A percentile compares a stretch with the other conserved stretches of the same genome.
Evolutionary conservation across 2,888 invertebrate genomes (phyloP).

Genomic region (Drosophila buzzatii): DNA sequence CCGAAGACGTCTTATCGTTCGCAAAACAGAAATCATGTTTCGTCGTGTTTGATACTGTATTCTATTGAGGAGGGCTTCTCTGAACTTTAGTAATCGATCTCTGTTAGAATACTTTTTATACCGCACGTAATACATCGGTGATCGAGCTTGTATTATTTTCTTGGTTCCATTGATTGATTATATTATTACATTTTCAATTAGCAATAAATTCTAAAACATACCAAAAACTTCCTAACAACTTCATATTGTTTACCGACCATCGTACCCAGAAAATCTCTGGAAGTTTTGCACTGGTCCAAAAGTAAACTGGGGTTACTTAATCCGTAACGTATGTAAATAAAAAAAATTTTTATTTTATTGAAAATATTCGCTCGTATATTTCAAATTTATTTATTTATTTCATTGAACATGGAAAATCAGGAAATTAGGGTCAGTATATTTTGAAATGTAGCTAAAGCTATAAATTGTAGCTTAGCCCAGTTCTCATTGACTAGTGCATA

Average conservation of each 20-base stretch:
- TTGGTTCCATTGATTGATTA: conserved; percentile 23
- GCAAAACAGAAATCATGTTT: conserved; percentile 75
- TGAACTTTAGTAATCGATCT: conserved; percentile 57
- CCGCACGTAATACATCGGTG: conserved; percentile 79
- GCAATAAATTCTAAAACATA: conserved; percentile 17
- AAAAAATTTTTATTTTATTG: background rate
- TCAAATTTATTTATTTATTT: background rate
- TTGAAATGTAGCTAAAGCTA: too few relatives aligned
- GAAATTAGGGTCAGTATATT: too few relatives aligned
- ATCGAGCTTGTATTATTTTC: conserved; percentile 83
- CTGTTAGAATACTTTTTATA: conserved; percentile 69
- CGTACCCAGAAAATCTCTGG: conserved; percentile 38
- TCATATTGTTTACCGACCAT: conserved; percentile 63
- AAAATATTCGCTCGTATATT: background rate
- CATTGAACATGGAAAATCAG: too few relatives aligned
- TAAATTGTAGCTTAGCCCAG: too few relatives aligned
- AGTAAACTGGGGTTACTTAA: conserved; percentile 66
- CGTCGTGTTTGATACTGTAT: conserved; percentile 82
- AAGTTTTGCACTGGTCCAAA: conserved; percentile 69
- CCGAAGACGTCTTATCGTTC: conserved; percentile 66
- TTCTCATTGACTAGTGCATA: too few relatives aligned
- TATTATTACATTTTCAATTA: background rate
- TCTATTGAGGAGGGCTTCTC: conserved; percentile 70
- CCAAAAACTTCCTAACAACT: conserved; percentile 69
- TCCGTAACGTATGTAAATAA: conserved; percentile 1